A percentile compares a stretch with the other conserved stretches of the same genome.
Conservation (phyloP, 2,113 vertebrate species). For the Ageneiosus marmoratus region DNA sequence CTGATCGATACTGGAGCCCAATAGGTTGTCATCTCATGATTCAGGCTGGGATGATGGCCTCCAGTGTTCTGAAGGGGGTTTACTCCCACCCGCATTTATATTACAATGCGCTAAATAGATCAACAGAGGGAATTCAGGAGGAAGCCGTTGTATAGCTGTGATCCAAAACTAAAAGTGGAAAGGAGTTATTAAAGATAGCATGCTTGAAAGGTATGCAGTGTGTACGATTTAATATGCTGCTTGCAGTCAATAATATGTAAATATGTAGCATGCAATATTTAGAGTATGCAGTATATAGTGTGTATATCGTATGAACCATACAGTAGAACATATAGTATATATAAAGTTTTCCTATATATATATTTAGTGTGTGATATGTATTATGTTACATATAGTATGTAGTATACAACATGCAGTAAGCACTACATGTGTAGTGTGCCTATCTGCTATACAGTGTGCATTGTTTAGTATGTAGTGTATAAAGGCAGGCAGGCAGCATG, state of each 20-base stretch:
- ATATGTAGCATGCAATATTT: neutral
- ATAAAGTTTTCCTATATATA: neutral
- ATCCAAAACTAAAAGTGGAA: neutral
- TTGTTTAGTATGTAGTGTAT: too few relatives aligned
- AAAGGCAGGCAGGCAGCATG: too few relatives aligned
- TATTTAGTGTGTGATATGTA: neutral
- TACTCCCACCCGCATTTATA: neutral
- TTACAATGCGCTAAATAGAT: neutral
- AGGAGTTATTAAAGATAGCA: neutral
- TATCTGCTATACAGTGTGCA: neutral
- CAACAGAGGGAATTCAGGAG: neutral
- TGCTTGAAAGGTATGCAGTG: neutral
- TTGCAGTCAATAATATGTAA: too few relatives aligned
- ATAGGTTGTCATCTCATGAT: neutral
- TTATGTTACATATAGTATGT: too few relatives aligned
- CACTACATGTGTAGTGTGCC: neutral
- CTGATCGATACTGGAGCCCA: neutral
- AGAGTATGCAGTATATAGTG: neutral
- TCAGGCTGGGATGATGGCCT: neutral
- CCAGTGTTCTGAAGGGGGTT: neutral
- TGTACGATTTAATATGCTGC: neutral
- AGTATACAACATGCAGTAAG: neutral
- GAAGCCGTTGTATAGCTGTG: neutral
- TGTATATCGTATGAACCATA: neutral
- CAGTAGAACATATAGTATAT: neutral